Percentiles rank a stretch among this genome's conserved stretches.
These are phyloP conservation scores for Eulacestoma nigropectus DNA, from an alignment of 2,113 vertebrate genomes.

Conservation along the genomic window DNA sequence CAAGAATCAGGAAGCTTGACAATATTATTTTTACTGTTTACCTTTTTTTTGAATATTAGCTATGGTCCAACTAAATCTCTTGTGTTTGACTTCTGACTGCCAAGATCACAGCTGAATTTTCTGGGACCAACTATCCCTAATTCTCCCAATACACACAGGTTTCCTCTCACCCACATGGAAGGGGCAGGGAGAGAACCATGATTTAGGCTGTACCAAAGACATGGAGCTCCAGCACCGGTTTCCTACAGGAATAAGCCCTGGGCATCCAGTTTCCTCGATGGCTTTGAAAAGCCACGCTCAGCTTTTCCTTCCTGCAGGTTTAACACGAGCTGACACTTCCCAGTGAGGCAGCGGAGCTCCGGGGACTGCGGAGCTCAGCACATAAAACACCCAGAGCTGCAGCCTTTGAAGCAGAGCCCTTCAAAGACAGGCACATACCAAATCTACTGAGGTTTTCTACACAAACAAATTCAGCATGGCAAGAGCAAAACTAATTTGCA, in stretches of 20 bases:
- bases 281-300: not conserved
- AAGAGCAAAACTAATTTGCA: constrained; percentile 29
- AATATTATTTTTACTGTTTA: not conserved
- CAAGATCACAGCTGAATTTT: not conserved
- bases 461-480: constrained; percentile 39
- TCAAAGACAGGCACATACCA: constrained; percentile 3
- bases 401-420: constrained; percentile 19
- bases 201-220: not conserved
- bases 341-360: not conserved
- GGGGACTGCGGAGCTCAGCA: not conserved
- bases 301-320: not conserved
- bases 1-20: not conserved
- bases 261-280: not conserved
- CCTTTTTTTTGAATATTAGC: not conserved
- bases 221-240: rapidly evolving
- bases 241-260: not conserved
- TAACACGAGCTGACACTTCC: not conserved
- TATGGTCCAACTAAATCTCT: not conserved
- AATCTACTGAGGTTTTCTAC: not conserved
- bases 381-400: not conserved
- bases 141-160: no score
- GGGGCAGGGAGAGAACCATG: not conserved
- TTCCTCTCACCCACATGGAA: not conserved
- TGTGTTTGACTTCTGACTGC: not conserved
- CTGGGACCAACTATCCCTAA: not conserved